A percentile compares a stretch with the other conserved stretches of the same genome.
Evolutionary conservation across 2,888 invertebrate genomes (phyloP).

Genomic region (Chalcis sispes): DNA sequence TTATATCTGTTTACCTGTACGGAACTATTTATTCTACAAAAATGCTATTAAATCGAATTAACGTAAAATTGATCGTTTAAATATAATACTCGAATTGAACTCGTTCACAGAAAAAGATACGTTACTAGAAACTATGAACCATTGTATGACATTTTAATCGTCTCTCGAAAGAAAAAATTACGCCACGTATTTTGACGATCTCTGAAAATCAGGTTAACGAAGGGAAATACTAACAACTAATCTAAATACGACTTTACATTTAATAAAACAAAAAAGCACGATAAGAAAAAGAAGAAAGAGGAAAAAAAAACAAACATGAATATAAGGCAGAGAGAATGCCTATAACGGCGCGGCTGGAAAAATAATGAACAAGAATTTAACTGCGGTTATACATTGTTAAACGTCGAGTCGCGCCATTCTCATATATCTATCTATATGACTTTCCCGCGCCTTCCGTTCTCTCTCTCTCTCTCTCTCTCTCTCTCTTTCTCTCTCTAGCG

Average conservation of each 20-base stretch:
- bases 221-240: conserved; percentile 29
- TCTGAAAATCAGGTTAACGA: conserved; percentile 36
- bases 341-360: conserved; percentile 29
- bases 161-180: too few species aligned
- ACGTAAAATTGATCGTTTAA: too few species aligned
- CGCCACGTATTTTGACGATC: conserved; percentile 28
- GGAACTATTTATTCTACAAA: too few species aligned
- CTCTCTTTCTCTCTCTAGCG: background rate
- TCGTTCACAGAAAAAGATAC: too few species aligned
- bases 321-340: background rate
- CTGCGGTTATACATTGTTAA: conserved; percentile 57
- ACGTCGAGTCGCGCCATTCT: conserved; percentile 47
- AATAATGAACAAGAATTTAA: conserved; percentile 56
- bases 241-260: conserved; percentile 6
- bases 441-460: conserved; percentile 20
- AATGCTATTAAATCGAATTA: too few species aligned
- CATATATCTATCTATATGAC: conserved; percentile 40
- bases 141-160: conserved; percentile 23
- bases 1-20: too few species aligned
- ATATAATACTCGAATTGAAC: too few species aligned
- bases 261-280: background rate
- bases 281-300: conserved; percentile 7
- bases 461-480: conserved; percentile 32
- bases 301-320: background rate
- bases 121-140: too few species aligned